Base-by-base conservation (phyloP, 2,888 invertebrate genomes). In the Oscheius myriophilus region DNA sequence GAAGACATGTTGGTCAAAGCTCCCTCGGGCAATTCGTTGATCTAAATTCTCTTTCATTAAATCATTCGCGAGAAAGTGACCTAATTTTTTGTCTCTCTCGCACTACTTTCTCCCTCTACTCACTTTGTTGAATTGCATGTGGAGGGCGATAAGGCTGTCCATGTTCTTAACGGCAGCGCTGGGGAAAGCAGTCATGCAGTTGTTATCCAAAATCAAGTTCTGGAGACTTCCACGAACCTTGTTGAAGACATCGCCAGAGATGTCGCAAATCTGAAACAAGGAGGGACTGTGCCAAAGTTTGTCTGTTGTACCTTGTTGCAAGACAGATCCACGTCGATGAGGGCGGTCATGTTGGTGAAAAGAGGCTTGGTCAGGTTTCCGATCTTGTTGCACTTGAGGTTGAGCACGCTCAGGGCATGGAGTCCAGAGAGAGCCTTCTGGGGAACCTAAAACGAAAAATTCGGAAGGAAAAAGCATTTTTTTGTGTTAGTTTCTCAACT, bases 321-420 rank as follows among this genome's bases (percentile, higher is more conserved):
- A n/a, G 78, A 82, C 53, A 86, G 67, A 59, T 86, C 86, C 55
- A 86, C 67, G 63, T 86, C 86, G 54, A 87, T 85, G n/a, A 86
- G 74, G 25, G 74, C 71, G 18, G 83, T 75, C 67, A 80, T 76
- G 45, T 84, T 83, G 43, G 77, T 70, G 71, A 86, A 84, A 11
- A 75, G 77, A 18, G 76, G 62, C 39, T 75, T 74, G 57, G 81
- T 81, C 43, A 87, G 62, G 70, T 86, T 84, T 43, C 79, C 82
- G 52, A 86, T 87, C 42, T 80, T 92, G 76, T 87, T 87, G 73
- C 86, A 86, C 42, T 82, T 81, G 67, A 87, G 70, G 69, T 75
- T 83, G 42, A 87, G 75, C 6, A 83, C 78, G 61, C 78, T 78
- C 55, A 86, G 72, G 7, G 79, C 81, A 26, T 78, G 77, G 39